phyloP scores from a whole-genome alignment of 2,113 vertebrate species.

The Sander vitreus region DNA sequence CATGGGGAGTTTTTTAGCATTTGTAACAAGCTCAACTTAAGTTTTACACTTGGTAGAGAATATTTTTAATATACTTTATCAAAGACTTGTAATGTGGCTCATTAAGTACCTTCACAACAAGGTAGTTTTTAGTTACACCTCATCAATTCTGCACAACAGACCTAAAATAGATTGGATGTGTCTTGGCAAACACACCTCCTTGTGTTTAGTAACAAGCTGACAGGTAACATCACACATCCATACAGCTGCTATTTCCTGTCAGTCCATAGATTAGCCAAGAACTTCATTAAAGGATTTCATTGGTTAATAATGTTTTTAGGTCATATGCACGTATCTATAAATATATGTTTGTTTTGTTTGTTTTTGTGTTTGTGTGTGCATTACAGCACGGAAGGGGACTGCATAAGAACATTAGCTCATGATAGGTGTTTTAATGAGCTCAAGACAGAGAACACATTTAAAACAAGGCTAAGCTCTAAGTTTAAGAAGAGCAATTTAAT shows the following conservation, averaged over 20 bases:
- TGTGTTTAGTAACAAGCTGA: conserved; percentile 41
- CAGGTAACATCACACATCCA: conserved; percentile 36
- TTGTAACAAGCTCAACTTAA: not conserved
- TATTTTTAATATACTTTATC: not conserved
- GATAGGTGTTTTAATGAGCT: conserved; percentile 55
- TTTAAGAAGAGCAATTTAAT: conserved; percentile 36
- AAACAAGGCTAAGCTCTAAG: conserved; percentile 53
- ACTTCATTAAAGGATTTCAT: too few species aligned
- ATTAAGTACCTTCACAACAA: conserved; percentile 27
- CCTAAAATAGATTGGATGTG: conserved; percentile 61
- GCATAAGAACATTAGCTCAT: conserved; percentile 28
- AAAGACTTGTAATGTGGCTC: conserved; percentile 13
- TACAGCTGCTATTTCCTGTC: conserved; percentile 14
- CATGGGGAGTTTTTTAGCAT: not conserved
- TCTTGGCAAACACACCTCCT: conserved; percentile 43
- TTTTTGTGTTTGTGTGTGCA: not conserved
- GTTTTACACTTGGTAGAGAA: not conserved
- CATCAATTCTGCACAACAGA: conserved; percentile 32
- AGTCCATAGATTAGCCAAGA: not conserved
- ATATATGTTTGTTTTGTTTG: not conserved
- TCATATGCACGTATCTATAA: not conserved
- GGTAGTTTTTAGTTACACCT: conserved; percentile 46
- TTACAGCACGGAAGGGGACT: not conserved
- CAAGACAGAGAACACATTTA: conserved; percentile 21
- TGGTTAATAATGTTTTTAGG: not conserved